Evolutionary conservation across 2,797 vertebrate genomes (phyloP).

Genomic region (Parotocinclus haroldoi): DNA sequence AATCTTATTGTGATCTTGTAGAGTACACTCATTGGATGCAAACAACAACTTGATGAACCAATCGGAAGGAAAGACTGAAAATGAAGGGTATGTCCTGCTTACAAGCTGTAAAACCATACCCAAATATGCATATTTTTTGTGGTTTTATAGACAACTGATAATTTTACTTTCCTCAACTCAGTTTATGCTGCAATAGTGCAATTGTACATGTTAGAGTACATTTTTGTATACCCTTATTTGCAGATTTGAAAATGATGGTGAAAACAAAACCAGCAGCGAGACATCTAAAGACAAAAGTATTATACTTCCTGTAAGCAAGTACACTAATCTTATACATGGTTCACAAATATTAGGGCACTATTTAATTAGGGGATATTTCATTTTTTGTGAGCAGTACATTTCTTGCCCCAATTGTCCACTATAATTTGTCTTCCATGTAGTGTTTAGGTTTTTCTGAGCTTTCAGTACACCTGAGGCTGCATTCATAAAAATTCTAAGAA

Average conservation of each 20-base stretch:
- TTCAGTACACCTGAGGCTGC: too few species aligned
- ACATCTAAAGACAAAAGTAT: conserved; percentile 5
- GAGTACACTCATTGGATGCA: conserved; percentile 14
- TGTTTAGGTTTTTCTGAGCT: too few species aligned
- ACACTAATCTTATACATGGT: not conserved
- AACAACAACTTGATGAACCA: conserved; percentile 22
- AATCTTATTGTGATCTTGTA: conserved; percentile 6
- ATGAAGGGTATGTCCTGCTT: conserved; percentile 12
- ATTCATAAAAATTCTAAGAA: too few species aligned
- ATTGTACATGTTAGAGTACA: not conserved
- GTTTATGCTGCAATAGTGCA: not conserved
- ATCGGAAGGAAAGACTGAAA: not conserved
- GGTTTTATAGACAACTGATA: too few species aligned
- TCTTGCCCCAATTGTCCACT: too few species aligned
- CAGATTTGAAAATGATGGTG: conserved; percentile 13
- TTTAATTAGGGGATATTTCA: too few species aligned
- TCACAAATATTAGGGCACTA: too few species aligned
- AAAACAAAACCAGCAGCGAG: conserved; percentile 8
- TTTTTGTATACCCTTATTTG: not conserved
- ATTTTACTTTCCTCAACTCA: too few species aligned
- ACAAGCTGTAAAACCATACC: too few species aligned
- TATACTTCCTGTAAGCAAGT: conserved; percentile 5
- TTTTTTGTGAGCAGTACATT: too few species aligned
- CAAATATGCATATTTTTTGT: not conserved
- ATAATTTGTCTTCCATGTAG: too few species aligned